Conservation (phyloP, 1,140 invertebrate genomes). For the Lepidostoma basale region DNA sequence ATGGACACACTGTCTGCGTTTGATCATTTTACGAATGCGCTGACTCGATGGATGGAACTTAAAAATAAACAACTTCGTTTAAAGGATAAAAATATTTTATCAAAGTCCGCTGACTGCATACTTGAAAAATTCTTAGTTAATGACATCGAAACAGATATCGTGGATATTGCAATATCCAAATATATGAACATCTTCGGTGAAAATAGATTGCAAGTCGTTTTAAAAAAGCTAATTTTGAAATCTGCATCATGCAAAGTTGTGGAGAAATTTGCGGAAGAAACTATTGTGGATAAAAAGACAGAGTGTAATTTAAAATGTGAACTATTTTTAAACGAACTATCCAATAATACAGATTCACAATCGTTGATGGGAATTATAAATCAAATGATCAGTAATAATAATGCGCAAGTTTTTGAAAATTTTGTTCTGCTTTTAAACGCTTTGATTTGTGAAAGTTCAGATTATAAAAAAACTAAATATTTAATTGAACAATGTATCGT, state of each 20-base stretch:
- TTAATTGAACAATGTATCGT: constrained; percentile 57
- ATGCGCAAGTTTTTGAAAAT: constrained; percentile 47
- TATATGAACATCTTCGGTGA: constrained; percentile 49
- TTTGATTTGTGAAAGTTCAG: constrained; percentile 47
- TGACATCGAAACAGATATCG: constrained; percentile 44
- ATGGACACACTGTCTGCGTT: constrained; percentile 47
- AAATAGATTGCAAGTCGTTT: constrained; percentile 52
- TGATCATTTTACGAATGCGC: constrained; percentile 15
- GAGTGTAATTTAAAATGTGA: constrained; percentile 50
- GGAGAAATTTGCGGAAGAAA: constrained; percentile 21
- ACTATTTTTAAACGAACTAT: constrained; percentile 51
- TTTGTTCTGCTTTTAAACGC: constrained; percentile 48
- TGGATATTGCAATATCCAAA: constrained; percentile 48
- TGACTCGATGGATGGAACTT: constrained; percentile 8
- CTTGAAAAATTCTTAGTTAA: constrained; percentile 49
- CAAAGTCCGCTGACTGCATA: constrained; percentile 50
- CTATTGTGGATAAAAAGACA: constrained; percentile 37
- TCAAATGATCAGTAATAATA: constrained; percentile 48
- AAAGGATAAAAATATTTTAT: constrained; percentile 47
- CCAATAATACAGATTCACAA: constrained; percentile 35
- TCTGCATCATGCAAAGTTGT: constrained; percentile 53
- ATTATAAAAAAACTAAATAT: constrained; percentile 51
- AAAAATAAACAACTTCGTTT: constrained; percentile 21
- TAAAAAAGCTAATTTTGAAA: constrained; percentile 56
- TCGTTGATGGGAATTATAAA: constrained; percentile 29